These are phyloP conservation scores for Ridgeia piscesae DNA, from an alignment of 1,140 invertebrate genomes.

Conservation along the genomic window DNA sequence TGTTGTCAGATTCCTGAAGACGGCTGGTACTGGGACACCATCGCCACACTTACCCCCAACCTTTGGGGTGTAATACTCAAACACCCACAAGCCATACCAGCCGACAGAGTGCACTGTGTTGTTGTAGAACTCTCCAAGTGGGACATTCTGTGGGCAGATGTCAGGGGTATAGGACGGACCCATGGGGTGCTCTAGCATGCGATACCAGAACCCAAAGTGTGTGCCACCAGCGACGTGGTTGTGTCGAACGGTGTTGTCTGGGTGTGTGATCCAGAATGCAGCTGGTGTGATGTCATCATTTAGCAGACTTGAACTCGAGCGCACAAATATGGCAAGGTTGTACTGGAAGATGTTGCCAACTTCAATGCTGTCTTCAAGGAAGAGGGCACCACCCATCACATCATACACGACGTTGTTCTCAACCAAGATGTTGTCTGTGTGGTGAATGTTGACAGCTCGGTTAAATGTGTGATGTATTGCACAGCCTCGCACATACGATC, in stretches of 20 bases:
- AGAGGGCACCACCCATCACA: slow-evolving; percentile 43
- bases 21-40: background rate
- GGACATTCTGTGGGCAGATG: slow-evolving; percentile 44
- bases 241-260: slow-evolving; percentile 47
- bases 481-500: slow-evolving; percentile 40
- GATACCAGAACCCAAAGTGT: slow-evolving; percentile 53
- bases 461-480: slow-evolving; percentile 40
- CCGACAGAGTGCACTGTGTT: slow-evolving; percentile 53
- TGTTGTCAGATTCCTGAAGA: slow-evolving; percentile 28
- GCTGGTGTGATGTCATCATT: slow-evolving; percentile 46
- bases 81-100: slow-evolving; percentile 56
- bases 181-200: slow-evolving; percentile 48
- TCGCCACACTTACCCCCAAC: slow-evolving; percentile 10
- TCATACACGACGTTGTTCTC: slow-evolving; percentile 40
- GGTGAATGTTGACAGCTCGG: slow-evolving; percentile 42
- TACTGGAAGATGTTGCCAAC: slow-evolving; percentile 34
- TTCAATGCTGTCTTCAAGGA: slow-evolving; percentile 45
- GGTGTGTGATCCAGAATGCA: slow-evolving; percentile 42
- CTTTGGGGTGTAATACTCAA: slow-evolving; percentile 41
- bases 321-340: slow-evolving; percentile 37
- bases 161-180: slow-evolving; percentile 45
- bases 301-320: slow-evolving; percentile 37
- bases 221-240: slow-evolving; percentile 52
- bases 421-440: slow-evolving; percentile 32
- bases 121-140: slow-evolving; percentile 43